Base-by-base conservation (phyloP, 2,888 invertebrate genomes). In the Andricus quercusramuli region DNA sequence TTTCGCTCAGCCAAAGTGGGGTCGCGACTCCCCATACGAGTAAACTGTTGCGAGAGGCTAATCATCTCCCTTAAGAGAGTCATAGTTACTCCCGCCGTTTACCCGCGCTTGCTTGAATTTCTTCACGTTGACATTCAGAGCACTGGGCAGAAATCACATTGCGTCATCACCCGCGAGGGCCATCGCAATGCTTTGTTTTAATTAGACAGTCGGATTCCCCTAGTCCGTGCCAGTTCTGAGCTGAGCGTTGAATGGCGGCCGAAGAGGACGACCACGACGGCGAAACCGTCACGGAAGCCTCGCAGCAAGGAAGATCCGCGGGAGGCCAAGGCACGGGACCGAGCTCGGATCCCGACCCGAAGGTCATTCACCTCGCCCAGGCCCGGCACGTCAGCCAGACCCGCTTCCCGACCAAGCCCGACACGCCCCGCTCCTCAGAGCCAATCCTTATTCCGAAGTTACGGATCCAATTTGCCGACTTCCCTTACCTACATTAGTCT, bases 141-240 rank as follows among this genome's bases (percentile, higher is more conserved):
- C 94, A 95, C 94, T 95, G 94, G 94, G 95, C 94, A 95, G 95
- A 95, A 95, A 95, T 95, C 95, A 95, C 94, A 94, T 94, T 94
- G 94, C 93, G 94, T 94, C 94, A 94, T 93, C 93, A 94, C 94
- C 93, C 94, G 93, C 92, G 92, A 93, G 93, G 94, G 94, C 94
- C 94, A 95, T 95, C 95, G 94, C 94, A 94, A 95, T 95, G 94
- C 95, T 90, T 89, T 90, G 89, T 90, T 90, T 90, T 89, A 89
- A 90, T 90, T 89, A 90, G 90, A 89, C 89, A 89, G 89, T 89
- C 89, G 88, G 89, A 89, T 89, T 88, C 88, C 89, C 88, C 94
- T 93, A 93, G 94, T 94, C 94, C 94, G 94, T 94, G 93, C 94
- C 94, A 95, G 94, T 93, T 94, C 83, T 85, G 84, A 82, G 82